Conservation (phyloP, 2,113 vertebrate species). For the Laticauda laticaudata region DNA sequence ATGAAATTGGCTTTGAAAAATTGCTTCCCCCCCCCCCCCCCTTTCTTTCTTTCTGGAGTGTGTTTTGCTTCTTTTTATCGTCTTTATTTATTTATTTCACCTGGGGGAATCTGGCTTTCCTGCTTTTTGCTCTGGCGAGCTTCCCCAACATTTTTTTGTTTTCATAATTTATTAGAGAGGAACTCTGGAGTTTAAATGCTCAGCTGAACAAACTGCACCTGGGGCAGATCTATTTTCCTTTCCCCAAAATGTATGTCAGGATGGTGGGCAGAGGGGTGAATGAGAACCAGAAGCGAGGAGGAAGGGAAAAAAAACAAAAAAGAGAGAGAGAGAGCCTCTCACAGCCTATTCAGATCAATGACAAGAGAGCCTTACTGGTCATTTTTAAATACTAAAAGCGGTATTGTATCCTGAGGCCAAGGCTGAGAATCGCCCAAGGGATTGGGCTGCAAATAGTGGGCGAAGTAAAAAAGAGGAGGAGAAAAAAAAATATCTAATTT, state of each 20-base stretch:
- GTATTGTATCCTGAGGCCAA: not conserved
- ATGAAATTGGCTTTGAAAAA: not conserved
- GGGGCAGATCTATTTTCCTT: not conserved
- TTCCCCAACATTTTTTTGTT: not conserved
- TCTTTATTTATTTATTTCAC: not conserved
- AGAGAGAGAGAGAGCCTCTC: too few species aligned
- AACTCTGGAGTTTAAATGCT: too few species aligned
- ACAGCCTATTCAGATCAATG: not conserved
- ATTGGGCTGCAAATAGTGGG: not conserved
- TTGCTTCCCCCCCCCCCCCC: fast-evolving
- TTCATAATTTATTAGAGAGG: not conserved
- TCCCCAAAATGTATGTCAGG: not conserved
- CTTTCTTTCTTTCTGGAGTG: not conserved
- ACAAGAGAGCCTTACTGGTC: not conserved
- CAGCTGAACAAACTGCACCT: not conserved
- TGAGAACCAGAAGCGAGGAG: not conserved
- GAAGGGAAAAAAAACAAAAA: too few species aligned
- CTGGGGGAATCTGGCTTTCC: not conserved
- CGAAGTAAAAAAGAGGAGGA: not conserved
- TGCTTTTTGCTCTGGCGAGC: too few species aligned
- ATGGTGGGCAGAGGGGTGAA: not conserved
- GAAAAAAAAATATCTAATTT: not conserved
- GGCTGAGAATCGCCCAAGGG: not conserved
- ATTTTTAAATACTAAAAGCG: not conserved
- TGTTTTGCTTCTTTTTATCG: not conserved